phyloP scores from a whole-genome alignment of 2,113 vertebrate species.

The Misgurnus anguillicaudatus region DNA sequence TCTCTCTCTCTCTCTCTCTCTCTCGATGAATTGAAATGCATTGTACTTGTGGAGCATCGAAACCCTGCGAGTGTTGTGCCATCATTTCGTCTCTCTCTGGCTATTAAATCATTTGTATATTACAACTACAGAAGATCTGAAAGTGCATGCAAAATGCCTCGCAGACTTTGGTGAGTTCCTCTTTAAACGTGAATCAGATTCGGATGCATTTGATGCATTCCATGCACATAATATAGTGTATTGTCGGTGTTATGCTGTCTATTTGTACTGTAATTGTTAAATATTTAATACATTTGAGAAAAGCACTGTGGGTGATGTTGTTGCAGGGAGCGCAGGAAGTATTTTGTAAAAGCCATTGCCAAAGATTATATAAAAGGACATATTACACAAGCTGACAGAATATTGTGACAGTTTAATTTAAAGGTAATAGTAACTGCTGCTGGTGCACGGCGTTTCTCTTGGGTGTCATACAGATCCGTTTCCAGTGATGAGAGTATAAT shows the following conservation, averaged over 20 bases:
- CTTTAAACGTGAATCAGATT: background rate
- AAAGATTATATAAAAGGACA: background rate
- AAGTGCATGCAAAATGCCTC: slow-evolving; percentile 46
- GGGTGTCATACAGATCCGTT: slow-evolving; percentile 7
- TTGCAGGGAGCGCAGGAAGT: background rate
- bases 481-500: slow-evolving; percentile 32
- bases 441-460: background rate
- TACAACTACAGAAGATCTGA: background rate
- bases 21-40: slow-evolving; percentile 41
- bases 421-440: slow-evolving; percentile 5
- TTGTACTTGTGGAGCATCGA: slow-evolving; percentile 41
- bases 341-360: background rate
- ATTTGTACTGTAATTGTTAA: background rate
- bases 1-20: slow-evolving; percentile 13
- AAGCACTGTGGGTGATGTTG: background rate
- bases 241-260: no score
- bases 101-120: slow-evolving; percentile 23
- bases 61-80: slow-evolving; percentile 39
- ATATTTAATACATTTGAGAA: background rate
- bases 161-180: slow-evolving; percentile 46
- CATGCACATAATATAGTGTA: background rate
- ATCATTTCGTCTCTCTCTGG: slow-evolving; percentile 35
- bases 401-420: background rate
- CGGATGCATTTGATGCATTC: background rate
- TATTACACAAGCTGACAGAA: background rate